phyloP scores from a whole-genome alignment of 1,140 invertebrate genomes.

The Lasioglossum albipes region DNA sequence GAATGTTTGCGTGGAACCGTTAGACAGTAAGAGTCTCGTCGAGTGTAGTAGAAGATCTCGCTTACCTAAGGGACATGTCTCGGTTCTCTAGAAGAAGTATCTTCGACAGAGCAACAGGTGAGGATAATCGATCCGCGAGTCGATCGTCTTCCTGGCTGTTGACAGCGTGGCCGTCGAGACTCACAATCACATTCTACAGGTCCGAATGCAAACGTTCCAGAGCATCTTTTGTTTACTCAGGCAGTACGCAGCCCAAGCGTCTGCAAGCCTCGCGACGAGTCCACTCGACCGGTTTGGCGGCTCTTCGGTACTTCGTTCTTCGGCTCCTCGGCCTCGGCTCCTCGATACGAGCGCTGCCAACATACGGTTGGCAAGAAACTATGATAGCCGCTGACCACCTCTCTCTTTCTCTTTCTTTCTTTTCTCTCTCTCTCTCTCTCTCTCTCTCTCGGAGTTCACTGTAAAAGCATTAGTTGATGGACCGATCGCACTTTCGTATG shows the following conservation, averaged over 20 bases:
- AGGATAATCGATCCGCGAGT: conserved; percentile 1
- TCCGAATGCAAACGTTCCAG: neutral
- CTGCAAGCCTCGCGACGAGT: conserved; percentile 20
- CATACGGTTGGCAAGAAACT: conserved; percentile 31
- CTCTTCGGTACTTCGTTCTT: neutral
- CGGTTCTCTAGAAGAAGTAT: neutral
- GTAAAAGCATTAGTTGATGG: too few relatives aligned
- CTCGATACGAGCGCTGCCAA: conserved; percentile 29
- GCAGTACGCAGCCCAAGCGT: neutral
- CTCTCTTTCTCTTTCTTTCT: neutral
- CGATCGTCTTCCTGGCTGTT: neutral
- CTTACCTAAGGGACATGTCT: conserved; percentile 30
- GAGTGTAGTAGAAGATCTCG: neutral
- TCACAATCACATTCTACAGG: neutral
- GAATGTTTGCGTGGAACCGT: too few relatives aligned
- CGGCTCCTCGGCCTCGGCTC: neutral
- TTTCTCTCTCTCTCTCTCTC: too few relatives aligned
- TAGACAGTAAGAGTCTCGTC: neutral
- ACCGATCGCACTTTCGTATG: too few relatives aligned
- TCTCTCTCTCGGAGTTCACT: neutral
- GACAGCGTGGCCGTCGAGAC: neutral
- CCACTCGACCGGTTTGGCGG: conserved; percentile 48
- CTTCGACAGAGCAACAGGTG: conserved; percentile 6
- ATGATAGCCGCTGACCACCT: neutral
- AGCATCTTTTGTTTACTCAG: conserved; percentile 65